Evolutionary conservation across 2,888 invertebrate genomes (phyloP).

Genomic region (Monopis laevigella): DNA sequence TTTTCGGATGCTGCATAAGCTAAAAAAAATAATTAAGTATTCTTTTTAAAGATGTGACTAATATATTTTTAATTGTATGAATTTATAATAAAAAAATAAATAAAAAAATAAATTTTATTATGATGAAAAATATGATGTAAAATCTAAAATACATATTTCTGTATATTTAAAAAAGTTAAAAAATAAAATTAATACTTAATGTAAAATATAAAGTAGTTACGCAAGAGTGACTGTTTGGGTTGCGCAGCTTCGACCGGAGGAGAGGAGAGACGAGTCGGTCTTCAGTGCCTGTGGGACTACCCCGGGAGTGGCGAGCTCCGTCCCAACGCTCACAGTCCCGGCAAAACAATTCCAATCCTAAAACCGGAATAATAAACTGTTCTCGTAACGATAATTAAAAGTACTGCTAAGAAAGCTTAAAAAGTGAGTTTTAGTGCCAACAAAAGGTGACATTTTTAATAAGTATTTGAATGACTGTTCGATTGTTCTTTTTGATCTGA

Average conservation of each 20-base stretch:
- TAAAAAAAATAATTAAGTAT: slow-evolving; percentile 19
- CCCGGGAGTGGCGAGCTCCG: slow-evolving; percentile 31
- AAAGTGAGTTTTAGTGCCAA: too few species aligned
- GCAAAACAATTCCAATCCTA: background rate
- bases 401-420: too few species aligned
- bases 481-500: too few species aligned
- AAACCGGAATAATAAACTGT: too few species aligned
- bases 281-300: slow-evolving; percentile 47
- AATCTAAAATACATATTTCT: background rate
- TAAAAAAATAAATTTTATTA: slow-evolving; percentile 13
- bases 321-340: slow-evolving; percentile 9
- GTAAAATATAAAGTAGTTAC: slow-evolving; percentile 45
- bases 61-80: background rate
- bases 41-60: background rate
- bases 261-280: slow-evolving; percentile 45
- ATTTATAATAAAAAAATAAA: slow-evolving; percentile 12
- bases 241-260: slow-evolving; percentile 53
- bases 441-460: too few species aligned
- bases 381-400: too few species aligned
- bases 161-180: background rate
- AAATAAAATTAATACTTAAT: too few species aligned
- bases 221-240: slow-evolving; percentile 53
- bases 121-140: background rate
- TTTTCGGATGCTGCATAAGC: slow-evolving; percentile 51
- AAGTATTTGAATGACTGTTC: too few species aligned